A percentile compares a stretch with the other conserved stretches of the same genome.
Conservation (phyloP, 2,797 vertebrate genomes). For the Channallabes apus region DNA sequence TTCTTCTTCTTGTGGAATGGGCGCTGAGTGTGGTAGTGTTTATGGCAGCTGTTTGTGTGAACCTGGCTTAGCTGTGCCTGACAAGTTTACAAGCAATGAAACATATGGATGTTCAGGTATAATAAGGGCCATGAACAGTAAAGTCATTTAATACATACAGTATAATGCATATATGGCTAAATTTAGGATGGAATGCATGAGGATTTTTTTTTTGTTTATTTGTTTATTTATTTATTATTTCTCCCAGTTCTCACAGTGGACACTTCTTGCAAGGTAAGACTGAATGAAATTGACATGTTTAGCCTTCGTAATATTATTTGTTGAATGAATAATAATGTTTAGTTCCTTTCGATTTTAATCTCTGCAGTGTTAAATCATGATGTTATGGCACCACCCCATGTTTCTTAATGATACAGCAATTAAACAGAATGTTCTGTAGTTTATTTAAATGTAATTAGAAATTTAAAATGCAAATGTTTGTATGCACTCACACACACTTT, state of each 20-base stretch:
- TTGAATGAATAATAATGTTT: not conserved
- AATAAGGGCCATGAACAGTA: not conserved
- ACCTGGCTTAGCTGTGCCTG: not conserved
- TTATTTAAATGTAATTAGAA: no score
- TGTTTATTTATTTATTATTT: not conserved
- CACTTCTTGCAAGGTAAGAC: not conserved
- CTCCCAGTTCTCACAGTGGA: not conserved
- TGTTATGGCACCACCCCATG: not conserved
- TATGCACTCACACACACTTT: not conserved
- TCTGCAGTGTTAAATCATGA: not conserved
- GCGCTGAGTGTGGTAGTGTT: not conserved
- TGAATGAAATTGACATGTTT: not conserved
- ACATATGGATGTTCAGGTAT: not conserved
- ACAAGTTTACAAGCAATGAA: fast-evolving
- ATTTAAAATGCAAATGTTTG: not conserved
- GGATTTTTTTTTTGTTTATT: not conserved
- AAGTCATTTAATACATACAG: not conserved
- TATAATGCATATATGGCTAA: not conserved
- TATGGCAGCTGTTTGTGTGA: slow-evolving; percentile 12
- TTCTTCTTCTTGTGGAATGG: not conserved
- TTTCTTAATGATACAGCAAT: no score
- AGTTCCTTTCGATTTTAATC: not conserved
- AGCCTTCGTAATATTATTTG: no score
- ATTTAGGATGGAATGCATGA: not conserved
- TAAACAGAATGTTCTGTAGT: no score